phyloP scores from a whole-genome alignment of 92 coral and sea anemone genomes.

The Galaxea fascicularis region DNA sequence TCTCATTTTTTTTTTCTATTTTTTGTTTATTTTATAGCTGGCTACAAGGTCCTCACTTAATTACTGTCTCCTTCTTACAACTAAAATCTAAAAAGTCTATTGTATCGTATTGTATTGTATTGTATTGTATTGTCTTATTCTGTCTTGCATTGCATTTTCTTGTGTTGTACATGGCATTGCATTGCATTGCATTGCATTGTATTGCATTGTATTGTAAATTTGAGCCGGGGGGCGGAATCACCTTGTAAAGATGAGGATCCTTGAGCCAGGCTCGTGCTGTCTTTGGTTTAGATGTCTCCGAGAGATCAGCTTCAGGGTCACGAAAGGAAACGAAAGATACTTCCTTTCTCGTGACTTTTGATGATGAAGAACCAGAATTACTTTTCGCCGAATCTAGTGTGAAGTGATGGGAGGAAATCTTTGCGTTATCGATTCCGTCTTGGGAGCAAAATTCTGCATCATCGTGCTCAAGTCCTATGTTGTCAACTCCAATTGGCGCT shows the following conservation, averaged over 20 bases:
- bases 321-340: not conserved
- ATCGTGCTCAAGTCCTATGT: not conserved
- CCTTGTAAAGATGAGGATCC: constrained; percentile 30
- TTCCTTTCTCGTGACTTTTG: not conserved
- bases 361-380: not conserved
- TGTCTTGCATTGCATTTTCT: too few relatives aligned
- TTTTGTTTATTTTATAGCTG: too few relatives aligned
- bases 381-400: not conserved
- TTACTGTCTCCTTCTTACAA: too few relatives aligned
- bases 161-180: too few relatives aligned
- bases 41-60: too few relatives aligned
- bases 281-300: not conserved
- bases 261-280: constrained; percentile 26
- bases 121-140: too few relatives aligned
- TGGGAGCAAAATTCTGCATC: not conserved
- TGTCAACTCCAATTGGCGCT: not conserved
- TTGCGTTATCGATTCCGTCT: not conserved
- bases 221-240: too few relatives aligned
- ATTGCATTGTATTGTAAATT: too few relatives aligned
- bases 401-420: not conserved
- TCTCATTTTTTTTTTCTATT: too few relatives aligned
- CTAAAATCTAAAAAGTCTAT: too few relatives aligned
- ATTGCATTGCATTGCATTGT: too few relatives aligned
- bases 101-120: too few relatives aligned
- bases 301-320: not conserved